Evolutionary conservation across 2,888 invertebrate species (phyloP), one percentile per base, ranked within the genome.

Genomic region (Ptycholaimellus sp.): DNA sequence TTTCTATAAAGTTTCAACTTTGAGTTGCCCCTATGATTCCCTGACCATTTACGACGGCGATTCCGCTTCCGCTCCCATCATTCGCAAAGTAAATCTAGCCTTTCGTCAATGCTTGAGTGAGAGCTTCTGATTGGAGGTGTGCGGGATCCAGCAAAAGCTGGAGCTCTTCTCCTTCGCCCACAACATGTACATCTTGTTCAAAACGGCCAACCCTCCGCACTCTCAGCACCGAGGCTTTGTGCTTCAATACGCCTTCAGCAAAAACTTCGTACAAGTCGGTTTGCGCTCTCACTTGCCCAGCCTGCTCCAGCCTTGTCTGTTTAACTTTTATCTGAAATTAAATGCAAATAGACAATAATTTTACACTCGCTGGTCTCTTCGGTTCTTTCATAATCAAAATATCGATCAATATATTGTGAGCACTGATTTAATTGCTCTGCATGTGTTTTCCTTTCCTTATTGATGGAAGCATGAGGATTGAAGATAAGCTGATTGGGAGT

Each of bases 251-350:
- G 85, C 87, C 70, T 93, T 96, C 69, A 87, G 87, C 54, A 80
- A 83, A 66, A 75, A 79, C 67, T 93, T 87, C 70, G 90, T 93
- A 66, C 82, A 85, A 70, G 72, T 93, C 71, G 81, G 85, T 80
- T 63, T 71, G 72, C 53, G 18, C 3, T n/a, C n/a, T n/a, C n/a
- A n/a, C n/a, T n/a, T n/a, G n/a, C n/a, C n/a, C n/a, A n/a, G n/a
- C n/a, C n/a, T n/a, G n/a, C n/a, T n/a, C n/a, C n/a, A n/a, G n/a
- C n/a, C n/a, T n/a, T n/a, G n/a, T n/a, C n/a, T n/a, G n/a, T n/a
- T n/a, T n/a, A n/a, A n/a, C n/a, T n/a, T n/a, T n/a, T n/a, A n/a
- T n/a, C n/a, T n/a, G n/a, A n/a, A n/a, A n/a, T n/a, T n/a, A n/a
- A n/a, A n/a, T n/a, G n/a, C n/a, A n/a, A n/a, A n/a, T n/a, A n/a